A percentile compares a stretch with the other conserved stretches of the same genome.
Conservation (phyloP, 92 coral and sea anemone species). For the Actinernus sp. region DNA sequence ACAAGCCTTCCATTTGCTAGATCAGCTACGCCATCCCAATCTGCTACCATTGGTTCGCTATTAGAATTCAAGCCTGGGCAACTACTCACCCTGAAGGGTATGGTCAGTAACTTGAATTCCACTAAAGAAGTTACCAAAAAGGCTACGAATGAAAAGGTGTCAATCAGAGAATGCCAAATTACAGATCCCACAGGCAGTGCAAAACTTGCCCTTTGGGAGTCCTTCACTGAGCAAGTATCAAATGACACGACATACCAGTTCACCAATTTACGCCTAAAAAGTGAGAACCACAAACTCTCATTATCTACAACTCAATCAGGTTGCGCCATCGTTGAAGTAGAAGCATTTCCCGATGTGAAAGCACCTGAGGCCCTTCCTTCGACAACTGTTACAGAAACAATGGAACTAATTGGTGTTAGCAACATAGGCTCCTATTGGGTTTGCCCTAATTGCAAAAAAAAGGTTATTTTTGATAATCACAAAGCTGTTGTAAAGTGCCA, state of each 20-base stretch:
- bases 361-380: slow-evolving; percentile 6
- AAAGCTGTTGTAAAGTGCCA: slow-evolving; percentile 20
- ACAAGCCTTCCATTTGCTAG: background rate
- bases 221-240: too few relatives aligned
- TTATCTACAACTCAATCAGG: background rate
- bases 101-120: background rate
- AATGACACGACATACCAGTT: too few relatives aligned
- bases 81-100: background rate
- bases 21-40: background rate
- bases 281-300: background rate
- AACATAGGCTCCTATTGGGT: background rate
- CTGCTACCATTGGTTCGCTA: slow-evolving; percentile 1
- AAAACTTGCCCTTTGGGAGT: too few relatives aligned
- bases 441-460: slow-evolving; percentile 11
- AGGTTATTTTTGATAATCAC: background rate
- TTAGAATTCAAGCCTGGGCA: background rate
- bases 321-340: background rate
- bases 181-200: too few relatives aligned
- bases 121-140: too few relatives aligned
- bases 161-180: too few relatives aligned
- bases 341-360: slow-evolving; percentile 1
- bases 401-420: background rate
- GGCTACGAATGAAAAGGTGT: too few relatives aligned
- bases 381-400: background rate
- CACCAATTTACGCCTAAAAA: too few relatives aligned